A percentile compares a stretch with the other conserved stretches of the same genome.
Conservation (phyloP, 2,113 vertebrate genomes). For the Ailuropoda melanoleuca region DNA sequence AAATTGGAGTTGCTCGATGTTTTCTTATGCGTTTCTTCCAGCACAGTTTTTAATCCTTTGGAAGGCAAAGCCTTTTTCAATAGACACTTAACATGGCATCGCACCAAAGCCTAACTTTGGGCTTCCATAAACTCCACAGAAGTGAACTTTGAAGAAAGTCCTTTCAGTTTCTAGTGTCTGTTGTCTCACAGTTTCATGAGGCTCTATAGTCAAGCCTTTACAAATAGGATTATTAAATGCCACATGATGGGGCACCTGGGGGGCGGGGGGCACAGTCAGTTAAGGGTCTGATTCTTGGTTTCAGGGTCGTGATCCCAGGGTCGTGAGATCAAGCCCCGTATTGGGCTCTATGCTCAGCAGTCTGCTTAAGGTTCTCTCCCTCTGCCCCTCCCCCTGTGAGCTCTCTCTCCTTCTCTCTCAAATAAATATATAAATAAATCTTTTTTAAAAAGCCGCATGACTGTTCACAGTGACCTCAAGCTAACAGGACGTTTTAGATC, state of each 20-base stretch:
- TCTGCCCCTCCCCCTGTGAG: neutral
- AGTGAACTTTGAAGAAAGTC: neutral
- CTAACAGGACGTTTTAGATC: neutral
- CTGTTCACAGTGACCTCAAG: neutral
- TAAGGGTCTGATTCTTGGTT: neutral
- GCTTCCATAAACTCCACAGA: neutral
- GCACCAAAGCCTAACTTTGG: neutral
- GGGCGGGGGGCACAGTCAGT: neutral
- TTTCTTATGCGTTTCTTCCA: neutral
- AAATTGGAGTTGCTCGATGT: neutral
- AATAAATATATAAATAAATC: neutral
- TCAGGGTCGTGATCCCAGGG: neutral
- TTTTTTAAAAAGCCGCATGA: neutral
- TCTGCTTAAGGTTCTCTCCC: neutral
- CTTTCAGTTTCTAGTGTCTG: neutral
- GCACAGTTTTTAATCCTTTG: neutral
- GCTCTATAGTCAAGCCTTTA: neutral
- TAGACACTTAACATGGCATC: neutral
- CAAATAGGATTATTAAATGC: neutral
- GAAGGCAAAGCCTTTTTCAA: neutral
- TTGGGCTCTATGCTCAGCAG: neutral
- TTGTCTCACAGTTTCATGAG: neutral
- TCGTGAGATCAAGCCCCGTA: neutral
- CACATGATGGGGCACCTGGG: too few relatives aligned
- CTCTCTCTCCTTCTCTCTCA: neutral